Conservation (phyloP, 2,888 invertebrate genomes). For the Terebella lapidaria region DNA sequence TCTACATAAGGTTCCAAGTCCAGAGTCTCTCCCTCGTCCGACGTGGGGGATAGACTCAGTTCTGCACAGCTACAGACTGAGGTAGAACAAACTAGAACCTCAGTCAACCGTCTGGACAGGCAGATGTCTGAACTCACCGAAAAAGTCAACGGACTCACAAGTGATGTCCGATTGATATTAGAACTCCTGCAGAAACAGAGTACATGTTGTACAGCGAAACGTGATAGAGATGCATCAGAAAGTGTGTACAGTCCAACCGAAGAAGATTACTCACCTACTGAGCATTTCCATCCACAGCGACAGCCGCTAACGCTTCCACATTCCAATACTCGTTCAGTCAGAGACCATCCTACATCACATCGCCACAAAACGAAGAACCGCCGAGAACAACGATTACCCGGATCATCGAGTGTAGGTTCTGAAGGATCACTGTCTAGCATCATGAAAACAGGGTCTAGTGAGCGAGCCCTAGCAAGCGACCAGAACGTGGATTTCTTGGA, state of each 20-base stretch:
- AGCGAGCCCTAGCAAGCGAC: neutral
- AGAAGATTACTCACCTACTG: too few species aligned
- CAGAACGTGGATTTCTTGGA: slow-evolving; percentile 1
- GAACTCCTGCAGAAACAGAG: neutral
- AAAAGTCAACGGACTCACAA: neutral
- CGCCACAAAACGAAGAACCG: neutral
- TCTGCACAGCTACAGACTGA: neutral
- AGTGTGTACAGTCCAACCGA: neutral
- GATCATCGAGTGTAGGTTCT: neutral
- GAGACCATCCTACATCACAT: too few species aligned
- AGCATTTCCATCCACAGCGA: too few species aligned
- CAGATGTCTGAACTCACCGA: neutral
- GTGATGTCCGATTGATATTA: neutral
- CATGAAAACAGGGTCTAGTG: neutral
- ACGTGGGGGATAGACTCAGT: neutral
- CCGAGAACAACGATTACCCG: neutral
- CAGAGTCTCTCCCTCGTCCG: too few species aligned
- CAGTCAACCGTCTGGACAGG: neutral
- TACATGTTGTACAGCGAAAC: neutral
- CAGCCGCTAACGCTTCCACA: too few species aligned
- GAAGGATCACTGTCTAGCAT: neutral
- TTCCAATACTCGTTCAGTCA: neutral
- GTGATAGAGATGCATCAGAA: neutral
- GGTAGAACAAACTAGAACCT: neutral
- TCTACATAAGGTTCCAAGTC: too few species aligned